These are phyloP conservation scores for Semnornis frantzii DNA, from an alignment of 2,113 vertebrate genomes.

Conservation along the genomic window DNA sequence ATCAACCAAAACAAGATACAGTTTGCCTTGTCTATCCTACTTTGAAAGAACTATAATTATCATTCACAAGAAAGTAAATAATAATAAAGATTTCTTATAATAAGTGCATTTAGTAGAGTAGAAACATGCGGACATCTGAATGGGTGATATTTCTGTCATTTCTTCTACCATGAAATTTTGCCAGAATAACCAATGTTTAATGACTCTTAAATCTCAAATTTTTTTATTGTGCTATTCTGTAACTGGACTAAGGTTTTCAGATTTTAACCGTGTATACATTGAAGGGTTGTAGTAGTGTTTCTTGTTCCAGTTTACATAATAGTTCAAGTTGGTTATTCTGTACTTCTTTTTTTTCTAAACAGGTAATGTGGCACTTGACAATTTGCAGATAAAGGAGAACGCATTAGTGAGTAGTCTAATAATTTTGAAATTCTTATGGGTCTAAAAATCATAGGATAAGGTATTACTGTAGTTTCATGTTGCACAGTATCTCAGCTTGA, in stretches of 20 bases:
- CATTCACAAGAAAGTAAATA: neutral
- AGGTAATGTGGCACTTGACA: constrained; percentile 97
- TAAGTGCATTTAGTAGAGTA: neutral
- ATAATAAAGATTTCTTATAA: neutral
- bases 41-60: neutral
- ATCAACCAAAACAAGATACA: neutral
- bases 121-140: neutral
- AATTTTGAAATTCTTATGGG: neutral
- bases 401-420: constrained; percentile 85
- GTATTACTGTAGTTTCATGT: neutral
- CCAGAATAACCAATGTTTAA: neutral
- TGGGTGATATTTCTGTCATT: neutral
- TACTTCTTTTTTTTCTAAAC: constrained; percentile 24
- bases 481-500: neutral
- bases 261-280: neutral
- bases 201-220: no score
- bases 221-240: neutral
- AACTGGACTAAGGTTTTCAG: neutral
- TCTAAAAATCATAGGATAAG: neutral
- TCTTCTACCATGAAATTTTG: neutral
- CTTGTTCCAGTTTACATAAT: neutral
- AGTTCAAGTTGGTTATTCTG: neutral
- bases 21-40: neutral
- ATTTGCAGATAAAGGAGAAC: constrained; percentile 94
- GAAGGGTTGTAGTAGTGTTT: neutral